phyloP scores from a whole-genome alignment of 2,797 vertebrate genomes.

The Synaphobranchus kaupii region DNA sequence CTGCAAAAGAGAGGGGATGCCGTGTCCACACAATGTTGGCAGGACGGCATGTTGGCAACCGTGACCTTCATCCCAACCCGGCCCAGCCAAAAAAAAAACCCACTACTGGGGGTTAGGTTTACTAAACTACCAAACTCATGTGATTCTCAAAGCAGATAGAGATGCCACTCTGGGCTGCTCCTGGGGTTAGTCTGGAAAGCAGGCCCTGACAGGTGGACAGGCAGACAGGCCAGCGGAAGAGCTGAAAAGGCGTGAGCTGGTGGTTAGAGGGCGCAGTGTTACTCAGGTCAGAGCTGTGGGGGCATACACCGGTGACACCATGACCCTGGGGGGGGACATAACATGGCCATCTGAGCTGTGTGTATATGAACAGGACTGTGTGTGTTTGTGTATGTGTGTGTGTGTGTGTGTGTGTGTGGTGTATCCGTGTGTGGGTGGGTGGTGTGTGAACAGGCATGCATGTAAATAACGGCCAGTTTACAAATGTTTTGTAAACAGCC shows the following conservation, averaged over 20 bases:
- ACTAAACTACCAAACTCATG: conserved; percentile 8
- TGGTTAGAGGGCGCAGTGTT: not conserved
- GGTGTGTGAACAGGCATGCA: not conserved
- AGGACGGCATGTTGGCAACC: conserved; percentile 34
- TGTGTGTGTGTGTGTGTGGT: not conserved
- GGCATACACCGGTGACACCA: not conserved
- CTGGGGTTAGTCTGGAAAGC: conserved; percentile 9
- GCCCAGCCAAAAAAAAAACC: conserved; percentile 24
- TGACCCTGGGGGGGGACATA: not conserved
- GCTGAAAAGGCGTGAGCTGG: not conserved
- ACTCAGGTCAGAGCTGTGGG: not conserved
- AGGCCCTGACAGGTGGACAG: conserved; percentile 4
- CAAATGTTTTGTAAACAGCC: not conserved
- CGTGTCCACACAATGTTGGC: not conserved
- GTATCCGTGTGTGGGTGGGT: not conserved
- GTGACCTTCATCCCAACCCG: conserved; percentile 54
- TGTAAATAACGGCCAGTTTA: not conserved
- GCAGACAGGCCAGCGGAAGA: not conserved
- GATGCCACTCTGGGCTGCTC: not conserved
- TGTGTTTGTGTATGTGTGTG: not conserved
- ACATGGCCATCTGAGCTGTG: not conserved
- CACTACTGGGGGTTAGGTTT: conserved; percentile 24
- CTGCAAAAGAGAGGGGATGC: not conserved
- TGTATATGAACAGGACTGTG: not conserved
- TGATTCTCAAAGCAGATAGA: conserved; percentile 12